Base-by-base conservation (phyloP, 1,140 invertebrate species). In the Formica selysi region DNA sequence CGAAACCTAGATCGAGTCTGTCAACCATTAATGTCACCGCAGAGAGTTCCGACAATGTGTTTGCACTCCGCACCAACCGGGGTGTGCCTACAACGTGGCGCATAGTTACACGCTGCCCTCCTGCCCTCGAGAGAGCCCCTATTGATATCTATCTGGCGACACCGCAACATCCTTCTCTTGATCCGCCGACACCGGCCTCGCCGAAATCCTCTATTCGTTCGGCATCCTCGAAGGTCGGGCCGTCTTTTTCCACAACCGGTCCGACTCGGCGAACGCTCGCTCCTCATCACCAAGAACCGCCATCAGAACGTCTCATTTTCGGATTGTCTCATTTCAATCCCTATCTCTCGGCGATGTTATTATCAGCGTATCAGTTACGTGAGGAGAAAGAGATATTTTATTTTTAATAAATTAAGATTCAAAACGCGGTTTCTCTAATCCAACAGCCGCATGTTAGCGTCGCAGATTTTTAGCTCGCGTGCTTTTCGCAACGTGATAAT, bases 121-220 rank as follows among this genome's bases (percentile, higher is more conserved):
- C 54, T 67, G 59, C 64, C 38, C 38, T 76, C 87, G 88, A 88
- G 70, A 68, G 48, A 48, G 67, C 11, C 54, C 57, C 83, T 76
- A 86, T 89, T 90, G 88, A 89, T 88, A 91, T 78, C 89, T 94
- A 93, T 94, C 93, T 91, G 86, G 89, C 91, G 92, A 94, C 93
- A 94, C 87, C 92, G 78, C 90, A 91, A 95, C 94, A 94, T 93
- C 93, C 90, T 91, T 91, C 85, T 90, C 92, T 94, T 94, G 94
- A 94, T 95, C 94, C 93, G 93, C 93, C 94, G 93, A 93, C 92
- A 87, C 51, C 65, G 76, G 81, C 71, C 87, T 61, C 79, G 29
- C 38, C 86, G 90, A 86, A 85, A 89, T 85, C 74, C 70, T 89
- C 70, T n/a, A 89, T 89, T 83, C 87, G 74, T 88, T 78, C 61